Evolutionary conservation across 1,140 invertebrate genomes (phyloP), one percentile per base, ranked within the genome.

Genomic region (Bombyx mori): DNA sequence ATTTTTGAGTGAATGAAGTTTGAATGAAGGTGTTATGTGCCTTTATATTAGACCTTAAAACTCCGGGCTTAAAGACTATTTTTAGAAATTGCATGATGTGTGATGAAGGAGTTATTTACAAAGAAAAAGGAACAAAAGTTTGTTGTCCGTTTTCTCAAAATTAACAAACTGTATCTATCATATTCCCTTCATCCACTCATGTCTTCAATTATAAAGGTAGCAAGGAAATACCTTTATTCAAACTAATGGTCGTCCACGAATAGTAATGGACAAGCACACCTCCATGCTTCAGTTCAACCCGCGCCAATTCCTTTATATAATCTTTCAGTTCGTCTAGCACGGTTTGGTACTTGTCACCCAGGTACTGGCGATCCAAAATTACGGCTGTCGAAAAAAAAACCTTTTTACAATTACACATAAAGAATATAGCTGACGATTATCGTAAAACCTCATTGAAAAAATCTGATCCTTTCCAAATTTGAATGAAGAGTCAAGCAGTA

Each of bases 181-280:
- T 18, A 18, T 1, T 18, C 12, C 0, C 12, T 18, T 18, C 12
- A 18, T 18, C 12, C 12, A 7, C 6, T 48, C 9, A 48, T 48
- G 10, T 7, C 10, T 48, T 10, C 10, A 48, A 10, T 12, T 56
- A 35, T 26, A 47, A 56, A 47, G 51, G 22, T 22, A 49, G 1
- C 26, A 60, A 26, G 12, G 12, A 54, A 43, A 12, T 61, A 93
- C 93, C 93, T 89, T 89, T 90, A 65, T 90, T 90, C 1, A 93
- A 79, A 69, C 90, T 91, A 10, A 92, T 89, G 10, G 89, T 88
- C 7, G 89, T 89, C 89, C 92, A 92, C 8, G 89, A 89, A 68
- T 91, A 93, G 62, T 92, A 89, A 60, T 89, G 86, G 1, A 93
- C 88, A 53, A 89, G 88, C 5, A 94, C 88, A 5, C 92, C 91